A percentile compares a stretch with the other conserved stretches of the same genome.
These are phyloP conservation scores for Tridacna gigas DNA, from an alignment of 2,888 invertebrate species.

Conservation along the genomic window DNA sequence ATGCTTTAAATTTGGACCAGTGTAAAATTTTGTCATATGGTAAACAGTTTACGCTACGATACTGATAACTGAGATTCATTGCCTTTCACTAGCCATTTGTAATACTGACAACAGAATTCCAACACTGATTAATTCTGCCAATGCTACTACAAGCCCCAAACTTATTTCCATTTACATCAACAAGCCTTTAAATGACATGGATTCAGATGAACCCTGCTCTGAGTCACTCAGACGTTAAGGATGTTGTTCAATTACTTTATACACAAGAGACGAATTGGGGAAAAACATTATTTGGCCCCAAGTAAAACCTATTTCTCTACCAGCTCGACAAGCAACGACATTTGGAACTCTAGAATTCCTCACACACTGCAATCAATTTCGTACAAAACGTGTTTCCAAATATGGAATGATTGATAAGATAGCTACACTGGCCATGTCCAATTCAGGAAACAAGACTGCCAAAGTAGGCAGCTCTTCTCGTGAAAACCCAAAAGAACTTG, in stretches of 20 bases:
- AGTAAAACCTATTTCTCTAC: constrained; percentile 15
- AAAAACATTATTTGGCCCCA: not conserved
- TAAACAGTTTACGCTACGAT: too few relatives aligned
- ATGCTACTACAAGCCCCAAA: not conserved
- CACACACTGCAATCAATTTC: constrained; percentile 5
- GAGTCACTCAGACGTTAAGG: constrained; percentile 14
- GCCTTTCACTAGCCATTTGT: too few relatives aligned
- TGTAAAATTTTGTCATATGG: too few relatives aligned
- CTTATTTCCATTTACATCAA: constrained; percentile 7
- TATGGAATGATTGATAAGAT: constrained; percentile 15
- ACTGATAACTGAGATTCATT: too few relatives aligned
- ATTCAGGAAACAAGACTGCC: constrained; percentile 19
- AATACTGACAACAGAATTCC: not conserved
- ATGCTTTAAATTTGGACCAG: too few relatives aligned
- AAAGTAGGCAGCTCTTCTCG: not conserved
- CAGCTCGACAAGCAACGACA: constrained; percentile 5
- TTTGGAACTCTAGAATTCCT: constrained; percentile 16
- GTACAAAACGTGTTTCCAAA: constrained; percentile 26
- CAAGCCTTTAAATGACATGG: constrained; percentile 33
- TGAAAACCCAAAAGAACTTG: not conserved
- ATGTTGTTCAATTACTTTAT: constrained; percentile 30
- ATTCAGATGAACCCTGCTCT: constrained; percentile 16
- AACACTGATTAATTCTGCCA: not conserved
- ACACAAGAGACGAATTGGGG: constrained; percentile 1
- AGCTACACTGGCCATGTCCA: constrained; percentile 12